phyloP scores from a whole-genome alignment of 2,113 vertebrate genomes.

The Hippocampus abdominalis region DNA sequence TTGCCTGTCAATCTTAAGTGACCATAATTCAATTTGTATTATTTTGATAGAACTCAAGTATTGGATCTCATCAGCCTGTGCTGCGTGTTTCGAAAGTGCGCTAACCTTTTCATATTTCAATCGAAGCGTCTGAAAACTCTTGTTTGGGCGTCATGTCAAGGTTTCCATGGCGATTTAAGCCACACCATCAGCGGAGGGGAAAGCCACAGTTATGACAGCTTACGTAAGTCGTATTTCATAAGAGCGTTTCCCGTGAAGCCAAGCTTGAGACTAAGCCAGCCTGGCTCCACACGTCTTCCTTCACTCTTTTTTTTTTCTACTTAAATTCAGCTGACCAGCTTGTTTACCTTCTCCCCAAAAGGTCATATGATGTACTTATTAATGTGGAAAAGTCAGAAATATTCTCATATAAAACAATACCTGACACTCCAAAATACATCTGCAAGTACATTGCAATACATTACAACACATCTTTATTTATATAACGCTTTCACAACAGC shows the following conservation, averaged over 20 bases:
- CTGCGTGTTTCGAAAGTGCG: not conserved
- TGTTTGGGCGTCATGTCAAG: conserved; percentile 3
- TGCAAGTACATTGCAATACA: no score
- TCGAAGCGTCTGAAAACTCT: not conserved
- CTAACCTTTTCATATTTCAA: not conserved
- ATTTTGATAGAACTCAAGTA: not conserved
- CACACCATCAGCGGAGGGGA: conserved; percentile 20
- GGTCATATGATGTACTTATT: not conserved
- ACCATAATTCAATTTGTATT: not conserved
- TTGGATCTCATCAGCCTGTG: not conserved
- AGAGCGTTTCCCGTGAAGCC: conserved; percentile 25
- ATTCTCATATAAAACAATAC: no score
- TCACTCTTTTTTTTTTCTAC: conserved; percentile 7
- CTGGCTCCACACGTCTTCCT: conserved; percentile 17
- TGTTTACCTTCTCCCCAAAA: conserved; percentile 6
- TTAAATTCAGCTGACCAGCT: conserved; percentile 3
- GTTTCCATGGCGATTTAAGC: conserved; percentile 15
- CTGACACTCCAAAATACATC: no score
- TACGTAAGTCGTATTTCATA: conserved; percentile 42
- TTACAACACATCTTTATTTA: no score
- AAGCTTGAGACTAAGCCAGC: conserved; percentile 14
- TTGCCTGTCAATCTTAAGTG: not conserved
- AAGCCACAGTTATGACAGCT: conserved; percentile 12
- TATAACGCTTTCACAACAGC: no score
- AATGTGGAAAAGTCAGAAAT: not conserved